These are phyloP conservation scores for Telmatochromis bifrenatus DNA, from an alignment of 2,113 vertebrate genomes.

Conservation along the genomic window DNA sequence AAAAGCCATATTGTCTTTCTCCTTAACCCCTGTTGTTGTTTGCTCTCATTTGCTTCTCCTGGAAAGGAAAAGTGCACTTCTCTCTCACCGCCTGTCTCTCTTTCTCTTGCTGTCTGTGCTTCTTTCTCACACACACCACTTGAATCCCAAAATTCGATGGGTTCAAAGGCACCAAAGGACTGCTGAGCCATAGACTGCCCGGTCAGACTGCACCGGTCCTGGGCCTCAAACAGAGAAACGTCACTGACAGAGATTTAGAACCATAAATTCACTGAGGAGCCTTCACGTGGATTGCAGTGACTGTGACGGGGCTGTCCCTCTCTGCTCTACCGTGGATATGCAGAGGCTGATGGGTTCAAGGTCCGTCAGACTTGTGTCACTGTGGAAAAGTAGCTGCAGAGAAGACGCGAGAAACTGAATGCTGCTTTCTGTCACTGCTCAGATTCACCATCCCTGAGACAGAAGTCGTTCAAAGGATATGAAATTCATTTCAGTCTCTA, in stretches of 20 bases:
- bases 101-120: not conserved
- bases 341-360: not conserved
- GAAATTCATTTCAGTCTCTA: not conserved
- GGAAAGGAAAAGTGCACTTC: conserved; percentile 40
- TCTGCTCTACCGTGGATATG: not conserved
- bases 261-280: not conserved
- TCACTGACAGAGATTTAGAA: not conserved
- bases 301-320: not conserved
- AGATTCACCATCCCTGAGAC: not conserved
- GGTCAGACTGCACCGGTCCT: not conserved
- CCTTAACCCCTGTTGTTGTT: not conserved
- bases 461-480: not conserved
- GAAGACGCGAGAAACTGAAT: not conserved
- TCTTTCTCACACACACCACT: not conserved
- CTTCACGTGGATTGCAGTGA: not conserved
- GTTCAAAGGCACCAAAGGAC: conserved; percentile 29
- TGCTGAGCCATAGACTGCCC: not conserved
- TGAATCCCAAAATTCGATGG: not conserved
- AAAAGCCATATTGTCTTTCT: conserved; percentile 54
- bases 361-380: not conserved
- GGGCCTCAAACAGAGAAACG: not conserved
- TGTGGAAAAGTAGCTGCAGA: not conserved
- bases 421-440: not conserved
- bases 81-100: not conserved
- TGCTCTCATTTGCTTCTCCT: not conserved